These are phyloP conservation scores for Ardeotis arabs DNA, from an alignment of 2,113 vertebrate genomes.

Conservation along the genomic window DNA sequence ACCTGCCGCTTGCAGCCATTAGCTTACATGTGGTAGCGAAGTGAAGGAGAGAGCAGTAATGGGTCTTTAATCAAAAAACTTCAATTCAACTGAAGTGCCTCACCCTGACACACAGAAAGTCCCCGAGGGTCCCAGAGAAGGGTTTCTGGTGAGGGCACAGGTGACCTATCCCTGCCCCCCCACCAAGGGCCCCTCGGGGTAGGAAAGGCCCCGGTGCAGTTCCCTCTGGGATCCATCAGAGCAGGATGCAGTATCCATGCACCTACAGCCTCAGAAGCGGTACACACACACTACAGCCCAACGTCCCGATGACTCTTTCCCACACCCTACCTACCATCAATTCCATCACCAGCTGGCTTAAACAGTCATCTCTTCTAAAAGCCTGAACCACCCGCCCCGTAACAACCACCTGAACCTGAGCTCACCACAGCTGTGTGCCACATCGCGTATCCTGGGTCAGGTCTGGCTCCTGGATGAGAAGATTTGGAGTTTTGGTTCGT, in stretches of 20 bases:
- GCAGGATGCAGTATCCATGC: not conserved
- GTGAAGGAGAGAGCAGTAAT: not conserved
- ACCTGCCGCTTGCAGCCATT: rapidly evolving
- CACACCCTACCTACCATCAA: rapidly evolving
- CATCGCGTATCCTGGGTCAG: rapidly evolving
- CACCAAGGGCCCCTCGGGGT: not conserved
- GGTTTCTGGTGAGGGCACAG: not conserved
- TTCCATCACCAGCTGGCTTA: not conserved
- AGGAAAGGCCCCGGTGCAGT: rapidly evolving
- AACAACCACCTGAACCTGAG: too few relatives aligned
- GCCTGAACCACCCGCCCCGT: not conserved
- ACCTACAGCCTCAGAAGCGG: not conserved
- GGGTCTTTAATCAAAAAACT: not conserved
- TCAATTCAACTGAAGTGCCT: not conserved
- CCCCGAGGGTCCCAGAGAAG: rapidly evolving
- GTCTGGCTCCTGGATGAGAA: not conserved
- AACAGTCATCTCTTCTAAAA: not conserved
- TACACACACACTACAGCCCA: not conserved
- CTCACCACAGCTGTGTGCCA: not conserved
- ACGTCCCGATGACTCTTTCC: rapidly evolving
- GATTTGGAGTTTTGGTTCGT: rapidly evolving
- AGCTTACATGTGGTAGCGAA: rapidly evolving
- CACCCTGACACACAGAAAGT: rapidly evolving
- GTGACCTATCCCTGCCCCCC: not conserved
- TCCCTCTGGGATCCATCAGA: not conserved